A percentile compares a stretch with the other conserved stretches of the same genome.
These are phyloP conservation scores for Graptemys geographica DNA, from an alignment of 2,797 vertebrate genomes.

Conservation along the genomic window DNA sequence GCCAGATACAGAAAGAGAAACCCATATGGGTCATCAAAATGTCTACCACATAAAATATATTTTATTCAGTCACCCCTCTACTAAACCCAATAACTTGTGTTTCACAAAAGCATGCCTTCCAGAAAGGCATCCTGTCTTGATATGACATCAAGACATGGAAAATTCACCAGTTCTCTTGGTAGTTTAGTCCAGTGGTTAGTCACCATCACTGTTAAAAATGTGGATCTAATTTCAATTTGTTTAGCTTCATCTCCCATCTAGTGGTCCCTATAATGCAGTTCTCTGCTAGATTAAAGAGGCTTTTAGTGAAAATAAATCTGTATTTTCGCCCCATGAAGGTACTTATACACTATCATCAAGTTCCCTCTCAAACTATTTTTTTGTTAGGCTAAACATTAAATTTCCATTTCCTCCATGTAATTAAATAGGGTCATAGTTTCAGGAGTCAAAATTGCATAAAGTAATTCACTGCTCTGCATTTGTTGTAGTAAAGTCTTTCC, in stretches of 20 bases:
- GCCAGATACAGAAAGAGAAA: neutral
- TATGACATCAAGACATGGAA: neutral
- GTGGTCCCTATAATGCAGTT: neutral
- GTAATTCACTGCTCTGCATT: neutral
- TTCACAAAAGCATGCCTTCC: neutral
- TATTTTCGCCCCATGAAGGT: neutral
- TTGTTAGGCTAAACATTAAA: neutral
- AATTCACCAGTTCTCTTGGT: neutral
- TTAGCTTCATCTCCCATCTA: neutral
- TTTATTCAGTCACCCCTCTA: neutral
- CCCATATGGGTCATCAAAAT: slow-evolving; percentile 43
- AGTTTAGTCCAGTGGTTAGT: neutral
- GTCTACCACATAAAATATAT: neutral
- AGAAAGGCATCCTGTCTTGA: neutral
- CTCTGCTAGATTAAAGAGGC: neutral
- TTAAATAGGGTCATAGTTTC: neutral
- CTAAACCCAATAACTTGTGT: neutral
- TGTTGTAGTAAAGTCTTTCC: neutral
- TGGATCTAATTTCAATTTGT: neutral
- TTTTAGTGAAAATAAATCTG: neutral
- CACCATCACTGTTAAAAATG: neutral
- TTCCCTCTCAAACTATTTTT: neutral
- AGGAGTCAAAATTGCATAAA: neutral
- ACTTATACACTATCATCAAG: neutral
- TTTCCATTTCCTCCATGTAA: neutral